Base-by-base conservation (phyloP, 2,888 invertebrate genomes). In the Thysanoteuthis rhombus region DNA sequence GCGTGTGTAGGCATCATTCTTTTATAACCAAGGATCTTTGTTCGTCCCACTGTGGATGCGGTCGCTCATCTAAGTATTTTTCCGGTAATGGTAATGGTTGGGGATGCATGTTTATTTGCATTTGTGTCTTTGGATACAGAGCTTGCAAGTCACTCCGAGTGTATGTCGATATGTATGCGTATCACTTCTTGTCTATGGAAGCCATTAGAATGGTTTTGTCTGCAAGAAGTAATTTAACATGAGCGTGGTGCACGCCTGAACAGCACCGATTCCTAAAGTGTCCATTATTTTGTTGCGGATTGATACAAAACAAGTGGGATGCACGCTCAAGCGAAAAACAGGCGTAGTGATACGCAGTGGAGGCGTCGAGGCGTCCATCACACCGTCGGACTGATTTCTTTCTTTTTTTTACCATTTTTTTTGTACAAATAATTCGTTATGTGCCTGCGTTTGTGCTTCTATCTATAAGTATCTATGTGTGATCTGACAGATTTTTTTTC, bases 171-270 rank as follows among this genome's bases (percentile, higher is more conserved):
- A n/a, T 75, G 75, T 75, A n/a, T n/a, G n/a, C 1, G 16, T n/a
- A 25, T 75, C 4, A 36, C 75, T 75, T 36, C 75, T 75, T 75
- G 75, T 75, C 75, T 75, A 36, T 75, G 75, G 75, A 75, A 75
- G 75, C 75, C 75, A 75, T 75, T 75, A 75, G 75, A 75, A 75
- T n/a, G n/a, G 75, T 75, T 75, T 75, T 75, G 75, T 75, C 75
- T 75, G 75, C 75, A 12, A 75, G 75, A 75, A n/a, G 75, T 36
- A 75, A 75, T 75, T 75, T 75, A 75, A 75, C 75, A 75, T 75
- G n/a, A 75, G 75, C 75, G n/a, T 75, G 36, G 75, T 36, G 75
- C 36, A 75, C 75, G 75, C 75, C 75, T 75, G 75, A 75, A 75
- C 75, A 75, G 75, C 12, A 75, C n/a, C 75, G 75, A 75, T 36